These are phyloP conservation scores for Pollenia angustigena DNA, from an alignment of 2,888 invertebrate species.

Conservation along the genomic window DNA sequence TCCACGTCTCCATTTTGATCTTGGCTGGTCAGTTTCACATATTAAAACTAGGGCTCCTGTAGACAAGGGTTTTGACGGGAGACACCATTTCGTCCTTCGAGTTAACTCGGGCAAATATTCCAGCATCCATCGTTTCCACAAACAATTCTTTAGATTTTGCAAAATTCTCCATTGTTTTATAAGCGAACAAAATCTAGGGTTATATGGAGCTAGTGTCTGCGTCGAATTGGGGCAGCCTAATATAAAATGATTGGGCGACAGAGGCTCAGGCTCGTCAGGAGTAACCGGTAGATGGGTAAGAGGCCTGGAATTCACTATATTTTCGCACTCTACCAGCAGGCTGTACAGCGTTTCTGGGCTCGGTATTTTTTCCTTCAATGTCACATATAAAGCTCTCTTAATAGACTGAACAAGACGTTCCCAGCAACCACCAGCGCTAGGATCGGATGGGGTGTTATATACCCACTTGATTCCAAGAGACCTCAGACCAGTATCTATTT, in stretches of 20 bases:
- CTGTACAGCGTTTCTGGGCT: too few relatives aligned
- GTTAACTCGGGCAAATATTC: conserved; percentile 34
- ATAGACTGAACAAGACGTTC: too few relatives aligned
- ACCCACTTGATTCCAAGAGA: conserved; percentile 40
- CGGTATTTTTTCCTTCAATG: too few relatives aligned
- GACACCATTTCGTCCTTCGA: conserved; percentile 27
- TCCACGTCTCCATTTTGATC: conserved; percentile 22
- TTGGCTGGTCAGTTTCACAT: not conserved
- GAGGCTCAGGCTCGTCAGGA: conserved; percentile 51
- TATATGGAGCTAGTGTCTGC: not conserved
- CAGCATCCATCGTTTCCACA: conserved; percentile 18
- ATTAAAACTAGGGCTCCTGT: not conserved
- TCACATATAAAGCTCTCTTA: too few relatives aligned
- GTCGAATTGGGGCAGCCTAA: not conserved
- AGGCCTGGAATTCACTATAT: conserved; percentile 66
- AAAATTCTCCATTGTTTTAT: too few relatives aligned
- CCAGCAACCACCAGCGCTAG: not conserved
- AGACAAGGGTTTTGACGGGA: conserved; percentile 10
- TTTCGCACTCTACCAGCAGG: conserved; percentile 44
- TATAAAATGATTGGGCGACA: conserved; percentile 57
- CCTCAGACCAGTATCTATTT: conserved; percentile 7
- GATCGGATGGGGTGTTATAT: conserved; percentile 36
- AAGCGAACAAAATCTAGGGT: too few relatives aligned
- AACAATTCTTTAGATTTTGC: conserved; percentile 16
- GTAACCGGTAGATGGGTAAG: conserved; percentile 65